Percentiles rank a stretch among this genome's conserved stretches.
phyloP scores from a whole-genome alignment of 1,140 invertebrate species.

The Neodiprion fabricii region DNA sequence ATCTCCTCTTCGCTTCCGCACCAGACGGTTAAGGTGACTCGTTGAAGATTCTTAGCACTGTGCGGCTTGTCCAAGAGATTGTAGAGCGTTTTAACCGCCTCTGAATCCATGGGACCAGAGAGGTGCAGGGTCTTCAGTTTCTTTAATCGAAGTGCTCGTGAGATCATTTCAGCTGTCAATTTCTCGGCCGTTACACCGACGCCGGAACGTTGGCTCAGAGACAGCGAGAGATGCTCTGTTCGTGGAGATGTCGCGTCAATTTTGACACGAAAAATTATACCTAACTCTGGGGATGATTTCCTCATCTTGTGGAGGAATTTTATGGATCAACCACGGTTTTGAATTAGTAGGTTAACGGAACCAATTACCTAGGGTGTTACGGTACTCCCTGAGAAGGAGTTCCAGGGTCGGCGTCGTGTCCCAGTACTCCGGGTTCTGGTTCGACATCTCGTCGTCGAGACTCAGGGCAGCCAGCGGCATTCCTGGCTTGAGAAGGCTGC shows the following conservation, averaged over 20 bases:
- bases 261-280: too few species aligned
- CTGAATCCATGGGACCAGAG: not conserved
- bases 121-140: conserved; percentile 1
- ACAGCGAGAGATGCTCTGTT: not conserved
- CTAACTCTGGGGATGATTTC: too few species aligned
- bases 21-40: not conserved
- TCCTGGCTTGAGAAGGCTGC: not conserved
- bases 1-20: not conserved
- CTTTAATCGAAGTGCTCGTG: not conserved
- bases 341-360: not conserved
- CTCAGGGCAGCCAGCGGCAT: not conserved
- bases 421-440: conserved; percentile 1
- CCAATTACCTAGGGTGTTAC: not conserved
- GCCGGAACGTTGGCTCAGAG: not conserved
- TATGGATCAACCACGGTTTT: too few species aligned
- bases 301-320: too few species aligned
- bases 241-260: too few species aligned
- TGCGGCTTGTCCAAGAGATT: not conserved
- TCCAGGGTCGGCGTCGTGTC: not conserved
- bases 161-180: not conserved
- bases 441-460: not conserved
- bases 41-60: not conserved
- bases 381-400: not conserved
- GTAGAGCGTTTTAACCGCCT: not conserved
- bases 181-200: not conserved